Base-by-base conservation (phyloP, 2,888 invertebrate species). In the Strigamia maritima region DNA sequence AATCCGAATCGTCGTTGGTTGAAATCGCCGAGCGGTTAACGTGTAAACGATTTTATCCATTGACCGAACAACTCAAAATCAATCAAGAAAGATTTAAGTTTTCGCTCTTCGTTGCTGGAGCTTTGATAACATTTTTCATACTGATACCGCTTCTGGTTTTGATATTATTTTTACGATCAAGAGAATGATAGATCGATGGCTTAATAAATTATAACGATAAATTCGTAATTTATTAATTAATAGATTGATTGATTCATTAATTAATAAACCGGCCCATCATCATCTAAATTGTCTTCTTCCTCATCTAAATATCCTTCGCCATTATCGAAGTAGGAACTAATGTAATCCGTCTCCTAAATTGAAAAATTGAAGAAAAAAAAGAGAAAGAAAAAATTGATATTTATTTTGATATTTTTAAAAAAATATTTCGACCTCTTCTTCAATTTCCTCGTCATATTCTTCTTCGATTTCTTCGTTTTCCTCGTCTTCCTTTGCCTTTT, bases 231-330 rank as follows among this genome's bases (percentile, higher is more conserved):
- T 31, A 31, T 31, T 31, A n/a, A n/a, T 31, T 4, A 31, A 31
- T 31, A n/a, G n/a, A n/a, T n/a, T n/a, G n/a, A n/a, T n/a, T n/a
- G n/a, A n/a, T n/a, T n/a, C n/a, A n/a, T 31, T 31, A 4, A 31
- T 75, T 38, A 81, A n/a, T 80, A 82, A 40, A 74, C 76, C 12
- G 81, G 81, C 3, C 81, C 81, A 79, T 82, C 82, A 10, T 31
- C 31, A 76, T 82, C 82, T 4, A 80, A 54, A 78, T 82, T 82
- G 74, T 82, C 82, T 22, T 82, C 82, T 28, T 82, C 82, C 8
- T 82, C 82, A 78, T 82, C 82, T 38, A 82, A 78, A 77, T 81
- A 82, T 14, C 12, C 79, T 80, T 82, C 82, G 76, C 82, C 82
- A 80, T 82, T 82, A 75, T 82, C 82, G 77, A 82, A 82, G 78